Base-by-base conservation (phyloP, 2,113 vertebrate genomes). In the Amphilophus citrinellus region DNA sequence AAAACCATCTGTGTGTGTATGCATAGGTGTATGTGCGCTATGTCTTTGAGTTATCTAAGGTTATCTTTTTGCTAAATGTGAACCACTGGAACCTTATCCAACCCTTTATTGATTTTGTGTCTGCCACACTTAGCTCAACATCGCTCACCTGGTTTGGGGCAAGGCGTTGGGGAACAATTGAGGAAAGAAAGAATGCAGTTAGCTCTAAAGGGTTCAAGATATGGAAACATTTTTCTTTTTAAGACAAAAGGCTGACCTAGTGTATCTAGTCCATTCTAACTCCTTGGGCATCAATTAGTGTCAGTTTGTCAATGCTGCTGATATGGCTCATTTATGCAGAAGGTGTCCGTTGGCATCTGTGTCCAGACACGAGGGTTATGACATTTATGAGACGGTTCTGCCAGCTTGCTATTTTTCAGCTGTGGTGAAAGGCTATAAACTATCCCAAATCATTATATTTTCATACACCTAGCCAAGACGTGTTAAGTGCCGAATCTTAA, bases 51-150 rank as follows among this genome's bases (percentile, higher is more conserved):
- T 86, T 82, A 78, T 79, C 82, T 78, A 32, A 87, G 76, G 76
- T 84, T 89, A 90, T 88, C 88, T 83, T 87, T 82, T 65, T 81
- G 73, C 84, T 79, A 83, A 91, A 92, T 85, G 86, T 75, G 82
- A 76, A 73, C 75, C 86, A 62, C 47, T 61, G 44, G 61, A 82
- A 68, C 73, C 87, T 87, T 81, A 79, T 87, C 73, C 79, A 81
- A 27, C 66, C 76, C 35, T 20, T 7, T 83, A 88, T 88, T 85
- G 84, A 89, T 87, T 92, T 85, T 68, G 6, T 82, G 82, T 92
- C 87, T 7, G 37, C 76, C 63, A 77, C 35, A 44, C 42, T 89
- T 84, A 87, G 58, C 65, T 76, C 87, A 61, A 7, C 76, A 76
- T 77, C 35, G 61, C 57, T 86, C 81, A 73, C 24, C 87, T 62